A percentile compares a stretch with the other conserved stretches of the same genome.
These are phyloP conservation scores for Apis mellifera DNA, from an alignment of 1,140 invertebrate genomes.

Conservation along the genomic window Amel_HAv3.1 CM009936.2:13150501-13151000, in stretches of 20 bases:
- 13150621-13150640: conserved; percentile 33
- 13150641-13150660: conserved; percentile 80
- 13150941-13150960: neutral
- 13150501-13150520: neutral
- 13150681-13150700: conserved; percentile 48
- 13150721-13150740: conserved; percentile 8
- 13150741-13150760: neutral
- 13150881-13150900: neutral
- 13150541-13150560: neutral
- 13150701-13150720: conserved; percentile 27
- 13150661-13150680: conserved; percentile 24
- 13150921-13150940: neutral
- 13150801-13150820: neutral
- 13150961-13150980: too few relatives aligned
- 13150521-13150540: neutral
- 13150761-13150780: conserved; percentile 43
- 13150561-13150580: neutral
- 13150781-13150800: neutral
- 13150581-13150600: neutral
- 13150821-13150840: conserved; percentile 37
- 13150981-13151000: too few relatives aligned
- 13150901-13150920: neutral
- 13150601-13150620: conserved; percentile 51
- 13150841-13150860: conserved; percentile 62
- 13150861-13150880: conserved; percentile 53